Evolutionary conservation across 30 jellyfish, hydroid and myxozoan species (phyloP).

Genomic region (Chironex yamaguchii): DNA sequence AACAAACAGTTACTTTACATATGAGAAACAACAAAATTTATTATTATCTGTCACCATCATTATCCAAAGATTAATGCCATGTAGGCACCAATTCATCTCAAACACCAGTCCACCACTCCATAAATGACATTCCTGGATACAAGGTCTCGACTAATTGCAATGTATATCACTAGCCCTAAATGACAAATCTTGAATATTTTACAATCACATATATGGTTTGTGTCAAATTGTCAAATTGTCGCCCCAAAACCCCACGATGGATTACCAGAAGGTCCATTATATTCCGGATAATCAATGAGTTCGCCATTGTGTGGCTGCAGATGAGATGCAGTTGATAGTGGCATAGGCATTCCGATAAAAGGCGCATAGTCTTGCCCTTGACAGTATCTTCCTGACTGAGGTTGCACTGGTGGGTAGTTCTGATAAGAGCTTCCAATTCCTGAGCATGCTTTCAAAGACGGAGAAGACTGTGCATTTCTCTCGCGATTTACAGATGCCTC

Average conservation of each 20-base stretch:
- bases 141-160: too few species aligned
- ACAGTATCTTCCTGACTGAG: constrained; percentile 71
- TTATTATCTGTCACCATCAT: too few species aligned
- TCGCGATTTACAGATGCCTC: constrained; percentile 75
- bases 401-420: constrained; percentile 72
- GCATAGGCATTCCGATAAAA: constrained; percentile 75
- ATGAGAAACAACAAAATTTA: too few species aligned
- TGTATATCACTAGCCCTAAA: too few species aligned
- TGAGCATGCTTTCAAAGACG: constrained; percentile 93
- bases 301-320: constrained; percentile 64
- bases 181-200: too few species aligned
- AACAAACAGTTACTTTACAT: too few species aligned
- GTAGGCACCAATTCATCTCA: too few species aligned
- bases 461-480: constrained; percentile 91
- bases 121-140: too few species aligned
- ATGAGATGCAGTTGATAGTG: constrained; percentile 66
- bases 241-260: constrained; percentile 89
- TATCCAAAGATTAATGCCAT: too few species aligned
- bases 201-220: too few species aligned
- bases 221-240: too few species aligned
- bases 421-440: constrained; percentile 69
- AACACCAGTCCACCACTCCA: too few species aligned
- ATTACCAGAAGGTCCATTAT: constrained; percentile 71
- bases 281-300: constrained; percentile 78
- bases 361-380: constrained; percentile 83